Evolutionary conservation across 2,113 vertebrate genomes (phyloP), one percentile per base, ranked within the genome.

Genomic region (Phrynocephalus versicolor): DNA sequence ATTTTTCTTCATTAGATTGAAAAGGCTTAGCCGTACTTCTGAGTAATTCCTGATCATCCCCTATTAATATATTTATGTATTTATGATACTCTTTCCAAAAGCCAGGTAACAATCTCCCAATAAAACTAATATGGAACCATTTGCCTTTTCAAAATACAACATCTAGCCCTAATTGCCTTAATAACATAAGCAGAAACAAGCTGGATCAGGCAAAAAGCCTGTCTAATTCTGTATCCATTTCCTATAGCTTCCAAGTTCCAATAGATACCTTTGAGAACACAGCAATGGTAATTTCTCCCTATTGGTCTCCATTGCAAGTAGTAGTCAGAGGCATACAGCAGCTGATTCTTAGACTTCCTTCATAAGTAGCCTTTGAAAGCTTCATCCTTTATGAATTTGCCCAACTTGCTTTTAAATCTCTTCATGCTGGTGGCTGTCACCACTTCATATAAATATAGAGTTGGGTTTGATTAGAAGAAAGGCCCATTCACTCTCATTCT

Each of bases 1-100:
- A 70, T 87, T 89, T 90, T 39, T 87, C 0, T 86, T 60, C 41
- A 77, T 75, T 16, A 9, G 64, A 9, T 88, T 77, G 39, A 35
- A 65, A 90, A 87, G 67, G 79, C 70, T 81, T 81, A 75, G 39
- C 73, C 84, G 6, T 23, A 67, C 35, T 45, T 84, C 80, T 84
- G 19, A 81, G 75, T 23, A 51, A 3, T 51, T 86, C 67, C 70
- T 0, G 39, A 39, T 25, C 78, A 71, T 83, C 25, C 14, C 1
- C 65, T 51, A 80, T 65, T 64, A 80, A 80, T 85, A 60, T 58
- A 85, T 78, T 19, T 51, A 19, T 65, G 39, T 73, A 39, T 33
- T 85, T 74, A 55, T 51, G 12, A 62, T 85, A n/a, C 16, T n/a
- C 41, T 73, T 51, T 79, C 84, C 39, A 23, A n/a, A 25, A 12